Base-by-base conservation (phyloP, 2,888 invertebrate genomes). In the Ariolimax columbianus region DNA sequence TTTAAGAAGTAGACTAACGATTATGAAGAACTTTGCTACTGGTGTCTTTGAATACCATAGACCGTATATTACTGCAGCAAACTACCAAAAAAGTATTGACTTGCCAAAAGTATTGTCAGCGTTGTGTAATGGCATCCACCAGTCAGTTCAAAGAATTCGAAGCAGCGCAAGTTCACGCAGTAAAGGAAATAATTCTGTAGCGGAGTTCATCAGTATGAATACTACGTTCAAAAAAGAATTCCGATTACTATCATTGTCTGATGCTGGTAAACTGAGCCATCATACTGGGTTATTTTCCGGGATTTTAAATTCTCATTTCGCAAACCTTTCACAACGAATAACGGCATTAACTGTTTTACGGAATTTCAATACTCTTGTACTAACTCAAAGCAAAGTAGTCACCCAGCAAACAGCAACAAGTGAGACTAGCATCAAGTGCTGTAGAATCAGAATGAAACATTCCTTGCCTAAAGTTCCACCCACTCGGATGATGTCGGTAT, bases 391-490 rank as follows among this genome's bases (percentile, higher is more conserved):
- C 19, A 75, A 30, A 75, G 19, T 51, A 33, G 51, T 51, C 51
- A 6, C 23, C 36, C 19, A 30, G 51, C 51, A 51, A 75, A 3
- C 19, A 33, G 14, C 75, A 33, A 17, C 17, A 75, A 59, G 0
- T 40, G 77, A 40, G 26, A 38, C 4, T 59, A 63, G 30, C 19
- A 30, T 79, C 68, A 79, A 40, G 7, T 66, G 79, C 43, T n/a
- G n/a, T n/a, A n/a, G n/a, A n/a, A 47, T 17, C 23, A 40, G 80
- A 73, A 73, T 36, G 80, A 85, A 85, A 43, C 85, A 85, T 47
- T 55, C 85, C 23, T 68, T 55, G 36, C 85, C 85, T 11, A 47
- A 75, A 72, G 78, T 85, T 30, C 85, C 85, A 33, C 82, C 85
- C 19, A 85, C 85, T 40, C 77, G 77, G 26, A 85, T 85, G 30